A percentile compares a stretch with the other conserved stretches of the same genome.
phyloP scores from a whole-genome alignment of 1,140 invertebrate genomes.

The Muscidifurax raptorellus region DNA sequence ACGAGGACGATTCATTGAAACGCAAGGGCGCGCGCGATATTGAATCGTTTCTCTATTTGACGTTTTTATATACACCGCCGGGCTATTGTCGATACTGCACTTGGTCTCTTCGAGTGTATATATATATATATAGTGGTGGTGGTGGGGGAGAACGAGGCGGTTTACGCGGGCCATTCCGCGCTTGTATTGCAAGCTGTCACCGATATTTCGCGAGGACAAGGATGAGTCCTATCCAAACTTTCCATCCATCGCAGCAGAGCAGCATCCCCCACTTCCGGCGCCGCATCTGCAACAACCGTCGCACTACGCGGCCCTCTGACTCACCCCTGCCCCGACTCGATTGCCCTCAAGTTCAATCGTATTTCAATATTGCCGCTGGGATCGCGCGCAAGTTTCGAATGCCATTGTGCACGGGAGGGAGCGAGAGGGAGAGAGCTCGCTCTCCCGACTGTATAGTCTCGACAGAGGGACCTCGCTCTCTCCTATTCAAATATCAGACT shows the following conservation, averaged over 20 bases:
- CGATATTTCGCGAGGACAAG: conserved; percentile 21
- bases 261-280: not conserved
- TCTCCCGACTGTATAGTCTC: not conserved
- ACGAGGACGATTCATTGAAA: not conserved
- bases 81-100: not conserved
- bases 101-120: not conserved
- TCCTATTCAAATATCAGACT: conserved; percentile 22
- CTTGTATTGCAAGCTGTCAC: conserved; percentile 44
- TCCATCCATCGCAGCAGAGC: conserved; percentile 16
- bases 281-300: conserved; percentile 11
- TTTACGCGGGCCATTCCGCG: not conserved
- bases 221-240: conserved; percentile 42
- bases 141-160: not conserved
- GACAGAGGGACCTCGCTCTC: not conserved
- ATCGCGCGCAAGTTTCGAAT: conserved; percentile 17
- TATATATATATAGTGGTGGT: too few species aligned
- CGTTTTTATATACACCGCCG: not conserved
- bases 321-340: not conserved
- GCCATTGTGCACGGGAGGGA: not conserved
- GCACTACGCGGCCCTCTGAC: too few species aligned
- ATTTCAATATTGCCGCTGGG: conserved; percentile 36
- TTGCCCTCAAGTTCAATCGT: conserved; percentile 30
- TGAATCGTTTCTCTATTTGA: conserved; percentile 19
- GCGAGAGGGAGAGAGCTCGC: too few species aligned
- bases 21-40: not conserved